Evolutionary conservation across 1,140 invertebrate species (phyloP), one percentile per base, ranked within the genome.

Genomic region (Diabrotica virgifera): DNA sequence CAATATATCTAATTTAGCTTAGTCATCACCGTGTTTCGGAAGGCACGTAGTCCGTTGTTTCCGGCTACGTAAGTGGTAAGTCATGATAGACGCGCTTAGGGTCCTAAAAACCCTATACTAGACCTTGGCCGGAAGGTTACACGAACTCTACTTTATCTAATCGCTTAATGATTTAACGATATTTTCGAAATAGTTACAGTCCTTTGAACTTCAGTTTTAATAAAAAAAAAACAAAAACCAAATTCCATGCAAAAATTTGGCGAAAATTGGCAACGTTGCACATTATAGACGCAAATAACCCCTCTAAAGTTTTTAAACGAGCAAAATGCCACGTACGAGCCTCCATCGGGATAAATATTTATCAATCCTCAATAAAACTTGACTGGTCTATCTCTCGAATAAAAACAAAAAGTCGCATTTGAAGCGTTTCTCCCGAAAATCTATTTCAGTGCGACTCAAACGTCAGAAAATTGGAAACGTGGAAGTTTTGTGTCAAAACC

Each of bases 381-480:
- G 52, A 35, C 52, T 50, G 60, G 37, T 5, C 10, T 36, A 57
- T 57, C 36, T 57, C 36, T 13, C 13, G 38, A 60, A 52, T 35
- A 13, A 60, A 60, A 10, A 14, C 14, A 57, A 60, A 52, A 50
- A 60, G 59, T 52, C 11, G 51, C 5, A 36, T 12, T 54, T 54
- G 13, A 6, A 54, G 51, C 12, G 36, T 6, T 6, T 54, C 14
- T 12, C 46, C 14, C 40, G 11, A 37, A 55, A 62, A 37, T 53
- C 60, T 62, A 62, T 62, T 62, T 62, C 60, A 53, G 60, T 62
- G 24, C 36, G 12, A 10, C 11, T 35, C 14, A 14, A 59, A 46
- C 58, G 58, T 59, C 58, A 59, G 58, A 62, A 62, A 62, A 62
- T 35, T 62, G 51, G 54, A 51, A 53, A 62, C 60, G 60, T 62